Conservation (phyloP, 2,888 invertebrate species). For the Callinectes sapidus region DNA sequence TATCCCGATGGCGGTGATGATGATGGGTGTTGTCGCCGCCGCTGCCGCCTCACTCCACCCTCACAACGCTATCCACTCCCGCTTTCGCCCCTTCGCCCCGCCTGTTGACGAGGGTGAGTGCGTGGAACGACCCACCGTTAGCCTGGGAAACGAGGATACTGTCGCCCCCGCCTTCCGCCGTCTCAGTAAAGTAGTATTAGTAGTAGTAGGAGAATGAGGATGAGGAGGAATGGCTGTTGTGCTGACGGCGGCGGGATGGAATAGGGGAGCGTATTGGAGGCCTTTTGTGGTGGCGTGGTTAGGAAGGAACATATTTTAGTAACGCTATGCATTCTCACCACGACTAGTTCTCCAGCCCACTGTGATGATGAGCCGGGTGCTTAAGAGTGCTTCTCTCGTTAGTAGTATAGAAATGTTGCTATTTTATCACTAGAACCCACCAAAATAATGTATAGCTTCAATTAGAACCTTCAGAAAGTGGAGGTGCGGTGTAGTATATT, state of each 20-base stretch:
- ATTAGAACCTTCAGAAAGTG: not conserved
- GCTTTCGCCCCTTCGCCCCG: not conserved
- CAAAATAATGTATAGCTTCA: too few relatives aligned
- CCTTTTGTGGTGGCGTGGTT: not conserved
- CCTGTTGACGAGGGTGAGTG: slow-evolving; percentile 17
- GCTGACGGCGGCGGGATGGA: not conserved
- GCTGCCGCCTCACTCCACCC: not conserved
- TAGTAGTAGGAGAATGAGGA: not conserved
- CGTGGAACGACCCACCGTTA: slow-evolving; percentile 9
- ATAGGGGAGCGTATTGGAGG: not conserved
- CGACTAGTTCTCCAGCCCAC: too few relatives aligned
- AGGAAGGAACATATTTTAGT: not conserved
- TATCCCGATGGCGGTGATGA: not conserved
- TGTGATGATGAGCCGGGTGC: too few relatives aligned
- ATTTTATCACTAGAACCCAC: too few relatives aligned
- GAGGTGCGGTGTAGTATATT: not conserved
- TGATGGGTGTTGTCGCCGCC: not conserved
- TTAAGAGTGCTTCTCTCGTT: too few relatives aligned
- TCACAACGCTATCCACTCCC: not conserved
- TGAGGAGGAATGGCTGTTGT: not conserved
- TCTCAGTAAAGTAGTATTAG: not conserved
- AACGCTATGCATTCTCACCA: too few relatives aligned
- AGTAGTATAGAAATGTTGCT: too few relatives aligned
- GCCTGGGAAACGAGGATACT: not conserved
- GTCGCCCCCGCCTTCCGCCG: slow-evolving; percentile 6